phyloP scores from a whole-genome alignment of 2,797 vertebrate genomes.

The Steatocranus sp. region DNA sequence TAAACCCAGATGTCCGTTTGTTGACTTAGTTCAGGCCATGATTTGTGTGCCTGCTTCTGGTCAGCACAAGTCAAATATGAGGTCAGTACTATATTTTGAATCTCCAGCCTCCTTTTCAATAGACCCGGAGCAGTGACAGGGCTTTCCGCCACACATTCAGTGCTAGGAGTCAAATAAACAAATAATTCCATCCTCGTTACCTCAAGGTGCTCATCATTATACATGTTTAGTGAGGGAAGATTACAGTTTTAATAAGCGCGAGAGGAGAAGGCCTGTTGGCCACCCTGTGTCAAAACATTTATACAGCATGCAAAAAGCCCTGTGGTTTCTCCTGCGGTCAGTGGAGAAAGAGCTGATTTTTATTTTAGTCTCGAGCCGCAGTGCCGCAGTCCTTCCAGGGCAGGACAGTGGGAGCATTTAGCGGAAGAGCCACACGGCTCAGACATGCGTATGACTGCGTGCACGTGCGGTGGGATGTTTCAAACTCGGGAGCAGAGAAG shows the following conservation, averaged over 20 bases:
- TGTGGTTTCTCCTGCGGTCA: slow-evolving; percentile 35
- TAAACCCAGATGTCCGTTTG: slow-evolving; percentile 59
- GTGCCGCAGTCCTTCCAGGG: slow-evolving; percentile 35
- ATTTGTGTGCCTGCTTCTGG: slow-evolving; percentile 63
- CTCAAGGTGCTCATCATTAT: slow-evolving; percentile 40
- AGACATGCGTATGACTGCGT: slow-evolving; percentile 12
- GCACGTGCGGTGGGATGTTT: slow-evolving; percentile 34
- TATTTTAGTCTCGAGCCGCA: slow-evolving; percentile 61
- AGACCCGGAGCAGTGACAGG: slow-evolving; percentile 44
- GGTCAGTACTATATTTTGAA: slow-evolving; percentile 71
- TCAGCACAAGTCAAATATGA: slow-evolving; percentile 71
- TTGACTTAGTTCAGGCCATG: slow-evolving; percentile 63
- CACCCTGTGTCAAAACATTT: slow-evolving; percentile 69
- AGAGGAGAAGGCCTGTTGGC: slow-evolving; percentile 48
- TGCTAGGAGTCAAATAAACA: slow-evolving; percentile 59
- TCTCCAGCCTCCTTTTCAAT: slow-evolving; percentile 51
- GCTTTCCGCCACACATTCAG: slow-evolving; percentile 37
- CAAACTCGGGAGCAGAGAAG: slow-evolving; percentile 6
- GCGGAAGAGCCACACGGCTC: slow-evolving; percentile 16
- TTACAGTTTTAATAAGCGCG: slow-evolving; percentile 61
- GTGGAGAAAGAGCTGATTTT: slow-evolving; percentile 55
- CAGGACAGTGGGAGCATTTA: slow-evolving; percentile 67
- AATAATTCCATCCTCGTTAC: slow-evolving; percentile 49
- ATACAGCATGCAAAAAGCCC: slow-evolving; percentile 53
- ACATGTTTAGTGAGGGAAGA: slow-evolving; percentile 55